Base-by-base conservation (phyloP, 2,888 invertebrate species). In the Neoascia interrupta region DNA sequence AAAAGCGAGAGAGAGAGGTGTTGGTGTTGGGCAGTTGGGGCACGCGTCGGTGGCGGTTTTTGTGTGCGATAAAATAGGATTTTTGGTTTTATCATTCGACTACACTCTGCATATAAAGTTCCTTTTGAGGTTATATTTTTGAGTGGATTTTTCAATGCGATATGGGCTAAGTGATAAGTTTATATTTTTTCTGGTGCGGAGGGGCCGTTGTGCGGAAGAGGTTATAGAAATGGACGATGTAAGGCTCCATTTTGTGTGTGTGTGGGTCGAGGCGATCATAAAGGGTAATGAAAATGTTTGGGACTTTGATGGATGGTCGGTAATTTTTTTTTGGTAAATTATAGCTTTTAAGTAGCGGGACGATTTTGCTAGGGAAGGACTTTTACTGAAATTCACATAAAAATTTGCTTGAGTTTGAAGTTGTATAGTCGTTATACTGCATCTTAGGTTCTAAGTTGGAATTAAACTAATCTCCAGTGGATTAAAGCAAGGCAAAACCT, bases 81-180 rank as follows among this genome's bases (percentile, higher is more conserved):
- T 79, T 79, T 79, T 58, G 56, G 66, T 68, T 73, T 79, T 79
- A 79, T 79, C 79, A 79, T 61, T 61, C 72, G 66, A 56, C 66
- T 73, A 73, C 79, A 79, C 66, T 72, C 79, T 79, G 72, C 73
- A 79, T 79, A 76, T 64, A 70, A 79, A 61, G 56, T 79, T n/a
- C n/a, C n/a, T n/a, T n/a, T n/a, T 76, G 34, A 68, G 79, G 79
- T 73, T 79, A 56, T 73, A 54, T 45, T 66, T 60, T 61, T 51
- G 56, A 68, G 73, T 73, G 66, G 66, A 73, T 72, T 79, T 76
- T 66, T 49, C 18, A 60, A 34, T 61, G 79, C 37, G 79, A 73
- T 79, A 79, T 56, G 79, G 43, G 21, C 41, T 36, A 72, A 49
- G 61, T 60, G 79, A 79, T 79, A 79, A 72, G n/a, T n/a, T n/a